phyloP scores from a whole-genome alignment of 2,888 invertebrate genomes.

The Agelastica alni region DNA sequence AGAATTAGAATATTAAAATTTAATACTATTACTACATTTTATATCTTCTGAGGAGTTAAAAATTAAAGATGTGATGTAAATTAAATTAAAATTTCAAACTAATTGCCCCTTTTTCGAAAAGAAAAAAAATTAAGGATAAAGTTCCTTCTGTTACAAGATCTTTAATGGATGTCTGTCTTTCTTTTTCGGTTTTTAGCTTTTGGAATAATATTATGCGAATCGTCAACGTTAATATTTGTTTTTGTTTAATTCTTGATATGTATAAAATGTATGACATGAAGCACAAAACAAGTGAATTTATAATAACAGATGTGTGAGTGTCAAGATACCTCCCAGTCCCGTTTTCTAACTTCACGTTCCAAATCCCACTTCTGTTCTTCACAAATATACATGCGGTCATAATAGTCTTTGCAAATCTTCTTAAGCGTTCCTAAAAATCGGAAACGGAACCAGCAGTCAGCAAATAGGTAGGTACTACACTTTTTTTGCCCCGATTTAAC shows the following conservation, averaged over 20 bases:
- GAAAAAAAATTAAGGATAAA: background rate
- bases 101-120: background rate
- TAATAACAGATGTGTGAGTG: conserved; percentile 28
- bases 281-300: conserved; percentile 43
- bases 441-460: conserved; percentile 56
- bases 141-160: too few relatives aligned
- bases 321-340: conserved; percentile 95
- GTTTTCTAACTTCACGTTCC: conserved; percentile 99
- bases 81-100: too few relatives aligned
- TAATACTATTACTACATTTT: too few relatives aligned
- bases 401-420: conserved; percentile 94
- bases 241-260: conserved; percentile 1
- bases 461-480: conserved; percentile 31
- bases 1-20: too few relatives aligned
- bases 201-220: background rate
- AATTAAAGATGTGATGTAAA: too few relatives aligned
- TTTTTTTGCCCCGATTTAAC: conserved; percentile 19
- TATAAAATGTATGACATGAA: conserved; percentile 43
- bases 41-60: too few relatives aligned
- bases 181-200: background rate
- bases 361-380: conserved; percentile 99
- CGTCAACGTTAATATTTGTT: conserved; percentile 1
- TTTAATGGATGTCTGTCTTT: background rate
- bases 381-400: conserved; percentile 95
- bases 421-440: conserved; percentile 79